Base-by-base conservation (phyloP, 2,113 vertebrate genomes). In the Oncorhynchus masou region DNA sequence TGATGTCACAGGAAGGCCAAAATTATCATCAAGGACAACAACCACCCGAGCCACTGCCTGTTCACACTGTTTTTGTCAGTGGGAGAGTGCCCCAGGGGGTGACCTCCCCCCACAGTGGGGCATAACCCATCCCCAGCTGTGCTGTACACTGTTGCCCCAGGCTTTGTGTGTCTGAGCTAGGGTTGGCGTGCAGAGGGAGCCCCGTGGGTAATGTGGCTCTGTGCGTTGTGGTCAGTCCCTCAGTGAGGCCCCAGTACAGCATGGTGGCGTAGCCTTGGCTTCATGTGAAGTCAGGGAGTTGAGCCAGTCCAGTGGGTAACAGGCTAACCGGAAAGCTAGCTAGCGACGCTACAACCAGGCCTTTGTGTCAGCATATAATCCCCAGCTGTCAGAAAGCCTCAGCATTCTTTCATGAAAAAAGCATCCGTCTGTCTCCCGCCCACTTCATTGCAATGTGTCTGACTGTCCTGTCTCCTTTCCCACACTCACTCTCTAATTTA, bases 321-420 rank as follows among this genome's bases (percentile, higher is more conserved):
- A 83, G 77, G 74, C 79, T 68, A 72, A 71, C 79, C 19, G 5
- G 71, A 69, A 62, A 24, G 66, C 83, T 73, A n/a, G 67, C 67
- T 68, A 70, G 66, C 76, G 7, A 74, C 57, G 77, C 81, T 68
- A 89, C 89, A 91, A 83, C 81, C 84, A 3, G 82, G 76, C 80
- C 88, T 89, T 91, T 91, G 88, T 91, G 86, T 80, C 27, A 74
- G 67, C 78, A 82, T 88, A 86, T 88, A 87, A 90, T 83, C 86
- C 84, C 77, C 91, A 92, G 89, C 89, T 92, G 91, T 90, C 87
- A 85, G 83, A 89, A 91, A 80, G 84, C 86, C 83, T 91, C 90
- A 89, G 83, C 88, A 89, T 90, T 92, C 89, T 80, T 91, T 84
- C 77, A 71, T 68, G 77, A 81, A 87, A 82, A 84, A 78, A 77